Conservation (phyloP, 2,113 vertebrate genomes). For the Hypomesus transpacificus region DNA sequence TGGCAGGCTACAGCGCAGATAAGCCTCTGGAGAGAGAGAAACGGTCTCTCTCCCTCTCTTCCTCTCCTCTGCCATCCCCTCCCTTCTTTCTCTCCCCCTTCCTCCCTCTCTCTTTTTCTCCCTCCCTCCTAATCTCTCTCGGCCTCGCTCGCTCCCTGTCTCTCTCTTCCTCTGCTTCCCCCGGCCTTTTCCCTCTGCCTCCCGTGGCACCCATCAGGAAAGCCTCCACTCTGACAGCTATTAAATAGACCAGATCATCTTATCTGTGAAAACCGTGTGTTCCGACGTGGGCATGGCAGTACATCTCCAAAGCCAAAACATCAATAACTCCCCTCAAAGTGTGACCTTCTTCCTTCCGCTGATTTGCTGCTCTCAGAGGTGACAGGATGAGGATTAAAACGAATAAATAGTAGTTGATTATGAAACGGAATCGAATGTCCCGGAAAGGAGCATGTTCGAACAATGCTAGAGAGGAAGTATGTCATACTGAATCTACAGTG, state of each 20-base stretch:
- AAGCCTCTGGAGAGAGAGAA: slow-evolving; percentile 20
- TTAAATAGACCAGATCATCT: slow-evolving; percentile 19
- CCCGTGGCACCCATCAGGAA: slow-evolving; percentile 7
- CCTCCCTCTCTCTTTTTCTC: background rate
- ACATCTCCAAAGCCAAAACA: slow-evolving; percentile 8
- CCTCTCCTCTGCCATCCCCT: background rate
- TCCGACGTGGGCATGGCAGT: slow-evolving; percentile 8
- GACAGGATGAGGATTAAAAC: slow-evolving; percentile 6
- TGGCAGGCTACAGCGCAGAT: slow-evolving; percentile 5
- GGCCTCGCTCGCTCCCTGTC: background rate
- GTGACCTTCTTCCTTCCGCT: slow-evolving; percentile 11
- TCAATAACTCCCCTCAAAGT: slow-evolving; percentile 17
- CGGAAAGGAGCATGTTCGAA: too few species aligned
- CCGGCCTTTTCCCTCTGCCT: background rate
- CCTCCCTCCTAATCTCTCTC: background rate
- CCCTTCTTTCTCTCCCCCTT: background rate
- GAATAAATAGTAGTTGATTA: background rate
- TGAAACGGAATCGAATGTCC: too few species aligned
- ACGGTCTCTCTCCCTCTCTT: background rate
- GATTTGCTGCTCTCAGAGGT: slow-evolving; percentile 10
- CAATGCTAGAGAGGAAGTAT: too few species aligned
- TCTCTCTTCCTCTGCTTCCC: background rate
- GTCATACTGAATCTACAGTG: too few species aligned
- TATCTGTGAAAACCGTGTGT: slow-evolving; percentile 31
- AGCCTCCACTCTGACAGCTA: slow-evolving; percentile 9